phyloP scores from a whole-genome alignment of 1,140 invertebrate genomes.

The Harpegnathos saltator region DNA sequence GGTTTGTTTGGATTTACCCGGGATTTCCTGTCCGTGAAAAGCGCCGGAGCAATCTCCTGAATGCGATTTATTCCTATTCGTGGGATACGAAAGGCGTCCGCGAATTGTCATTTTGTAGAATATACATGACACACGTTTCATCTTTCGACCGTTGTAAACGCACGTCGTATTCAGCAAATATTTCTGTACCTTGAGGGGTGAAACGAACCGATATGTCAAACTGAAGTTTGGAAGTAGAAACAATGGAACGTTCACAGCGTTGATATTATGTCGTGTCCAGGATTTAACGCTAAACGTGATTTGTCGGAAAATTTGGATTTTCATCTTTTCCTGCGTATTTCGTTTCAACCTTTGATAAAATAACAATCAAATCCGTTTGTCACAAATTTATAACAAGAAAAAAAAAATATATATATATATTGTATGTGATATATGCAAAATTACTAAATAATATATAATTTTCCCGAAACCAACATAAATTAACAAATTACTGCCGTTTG shows the following conservation, averaged over 20 bases:
- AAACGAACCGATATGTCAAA: constrained; percentile 26
- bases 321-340: not conserved
- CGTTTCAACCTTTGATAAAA: not conserved
- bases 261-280: not conserved
- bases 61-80: constrained; percentile 71
- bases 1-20: constrained; percentile 75
- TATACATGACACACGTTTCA: constrained; percentile 45
- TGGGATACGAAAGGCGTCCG: constrained; percentile 25
- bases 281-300: constrained; percentile 15
- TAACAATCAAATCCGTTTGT: not conserved
- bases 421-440: no score
- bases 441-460: no score
- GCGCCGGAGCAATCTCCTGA: constrained; percentile 49
- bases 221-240: not conserved
- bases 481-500: constrained; percentile 2
- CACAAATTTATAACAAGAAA: no score
- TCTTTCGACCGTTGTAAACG: constrained; percentile 37
- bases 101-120: constrained; percentile 39
- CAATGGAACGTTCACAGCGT: not conserved
- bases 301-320: not conserved
- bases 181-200: constrained; percentile 15
- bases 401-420: no score
- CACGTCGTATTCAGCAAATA: not conserved
- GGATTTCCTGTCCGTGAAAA: constrained; percentile 74
- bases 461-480: not conserved